Conservation (phyloP, 1,140 invertebrate genomes). For the Notospermus geniculatus region DNA sequence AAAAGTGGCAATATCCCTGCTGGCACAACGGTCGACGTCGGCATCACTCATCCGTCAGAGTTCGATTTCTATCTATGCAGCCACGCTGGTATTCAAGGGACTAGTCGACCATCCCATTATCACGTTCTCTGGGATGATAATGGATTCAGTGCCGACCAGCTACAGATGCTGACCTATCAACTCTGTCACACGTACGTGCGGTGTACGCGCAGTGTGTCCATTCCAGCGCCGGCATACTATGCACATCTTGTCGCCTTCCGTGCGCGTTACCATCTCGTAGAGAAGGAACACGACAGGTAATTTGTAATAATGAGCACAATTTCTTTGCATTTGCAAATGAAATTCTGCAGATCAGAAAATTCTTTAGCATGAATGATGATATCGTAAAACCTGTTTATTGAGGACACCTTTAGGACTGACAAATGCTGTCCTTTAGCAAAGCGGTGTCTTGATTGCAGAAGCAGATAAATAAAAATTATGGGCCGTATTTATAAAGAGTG, state of each 20-base stretch:
- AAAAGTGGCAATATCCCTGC: slow-evolving; percentile 99
- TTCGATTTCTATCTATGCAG: slow-evolving; percentile 99
- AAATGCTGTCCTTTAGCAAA: too few species aligned
- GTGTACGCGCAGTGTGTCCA: slow-evolving; percentile 97
- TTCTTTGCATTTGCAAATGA: too few species aligned
- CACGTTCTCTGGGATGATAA: slow-evolving; percentile 99
- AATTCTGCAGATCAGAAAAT: too few species aligned
- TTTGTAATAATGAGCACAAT: too few species aligned
- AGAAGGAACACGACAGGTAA: slow-evolving; percentile 94
- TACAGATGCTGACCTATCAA: slow-evolving; percentile 98
- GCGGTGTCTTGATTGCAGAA: too few species aligned
- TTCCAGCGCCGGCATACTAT: slow-evolving; percentile 99
- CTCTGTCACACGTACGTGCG: slow-evolving; percentile 99
- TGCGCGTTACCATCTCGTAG: slow-evolving; percentile 97
- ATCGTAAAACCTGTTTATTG: too few species aligned
- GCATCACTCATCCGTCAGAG: slow-evolving; percentile 99
- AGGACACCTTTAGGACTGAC: too few species aligned
- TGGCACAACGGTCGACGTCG: slow-evolving; percentile 98
- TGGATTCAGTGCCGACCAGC: slow-evolving; percentile 95
- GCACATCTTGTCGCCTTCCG: slow-evolving; percentile 99
- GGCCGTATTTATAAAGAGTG: too few species aligned
- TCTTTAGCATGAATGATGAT: too few species aligned
- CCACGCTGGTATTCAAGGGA: slow-evolving; percentile 97
- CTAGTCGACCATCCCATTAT: slow-evolving; percentile 94
- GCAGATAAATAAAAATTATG: too few species aligned